Evolutionary conservation across 2,113 vertebrate genomes (phyloP).

Genomic region (Xiphophorus maculatus): DNA sequence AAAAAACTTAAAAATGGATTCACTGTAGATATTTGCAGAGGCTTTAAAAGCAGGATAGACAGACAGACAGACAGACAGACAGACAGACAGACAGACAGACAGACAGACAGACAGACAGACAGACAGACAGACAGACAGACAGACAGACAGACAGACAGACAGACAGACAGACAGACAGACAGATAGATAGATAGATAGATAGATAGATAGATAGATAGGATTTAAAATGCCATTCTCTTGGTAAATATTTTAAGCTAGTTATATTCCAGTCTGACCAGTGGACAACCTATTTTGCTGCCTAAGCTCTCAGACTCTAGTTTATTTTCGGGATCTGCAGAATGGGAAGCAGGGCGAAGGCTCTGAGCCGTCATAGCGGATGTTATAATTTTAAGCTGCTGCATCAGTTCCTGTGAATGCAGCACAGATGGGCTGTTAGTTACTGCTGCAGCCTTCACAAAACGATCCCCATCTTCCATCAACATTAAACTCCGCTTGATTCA

Average conservation of each 20-base stretch:
- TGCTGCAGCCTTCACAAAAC: slow-evolving; percentile 31
- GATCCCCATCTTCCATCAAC: slow-evolving; percentile 24
- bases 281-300: background rate
- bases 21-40: no score
- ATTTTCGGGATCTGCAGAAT: slow-evolving; percentile 6
- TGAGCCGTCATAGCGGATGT: background rate
- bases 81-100: no score
- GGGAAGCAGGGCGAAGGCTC: slow-evolving; percentile 2
- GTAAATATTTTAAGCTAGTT: background rate
- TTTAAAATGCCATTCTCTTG: background rate
- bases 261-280: background rate
- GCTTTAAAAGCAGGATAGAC: no score
- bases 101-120: no score
- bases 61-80: no score
- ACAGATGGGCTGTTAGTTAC: slow-evolving; percentile 51
- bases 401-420: slow-evolving; percentile 39
- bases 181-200: no score
- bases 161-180: no score
- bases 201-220: no score
- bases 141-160: no score
- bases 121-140: no score
- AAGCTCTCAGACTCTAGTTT: background rate
- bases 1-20: no score
- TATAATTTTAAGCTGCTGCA: slow-evolving; percentile 43
- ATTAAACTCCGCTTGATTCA: slow-evolving; percentile 21